Percentiles rank a stretch among this genome's conserved stretches.
phyloP scores from a whole-genome alignment of 1,140 invertebrate species.

The Maconellicoccus hirsutus region DNA sequence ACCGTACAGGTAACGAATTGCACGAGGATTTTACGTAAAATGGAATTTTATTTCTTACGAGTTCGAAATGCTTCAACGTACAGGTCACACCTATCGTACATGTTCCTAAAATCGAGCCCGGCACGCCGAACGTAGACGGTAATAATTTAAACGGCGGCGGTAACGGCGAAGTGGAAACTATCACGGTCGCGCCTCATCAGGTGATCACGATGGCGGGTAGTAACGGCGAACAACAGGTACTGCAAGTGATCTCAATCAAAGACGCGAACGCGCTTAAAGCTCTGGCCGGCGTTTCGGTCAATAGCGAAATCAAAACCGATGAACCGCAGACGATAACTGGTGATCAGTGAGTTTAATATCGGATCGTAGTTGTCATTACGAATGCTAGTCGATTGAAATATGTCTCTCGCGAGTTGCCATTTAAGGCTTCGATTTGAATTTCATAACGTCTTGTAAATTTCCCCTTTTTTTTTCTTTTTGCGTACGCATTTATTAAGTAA shows the following conservation, averaged over 20 bases:
- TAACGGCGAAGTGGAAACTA: constrained; percentile 43
- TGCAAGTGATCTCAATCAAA: constrained; percentile 66
- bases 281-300: constrained; percentile 12
- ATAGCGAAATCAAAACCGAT: constrained; percentile 1
- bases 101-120: constrained; percentile 59
- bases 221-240: constrained; percentile 57
- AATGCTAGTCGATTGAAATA: neutral
- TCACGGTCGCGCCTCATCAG: constrained; percentile 52
- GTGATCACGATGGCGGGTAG: constrained; percentile 55
- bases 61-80: neutral
- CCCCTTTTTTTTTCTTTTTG: too few species aligned
- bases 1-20: constrained; percentile 51
- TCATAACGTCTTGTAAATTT: neutral
- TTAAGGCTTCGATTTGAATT: neutral
- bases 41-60: neutral
- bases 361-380: neutral
- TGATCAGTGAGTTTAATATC: neutral
- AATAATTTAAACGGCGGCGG: constrained; percentile 38
- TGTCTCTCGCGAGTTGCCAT: neutral
- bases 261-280: constrained; percentile 56
- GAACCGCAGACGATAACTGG: neutral
- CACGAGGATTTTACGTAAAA: neutral
- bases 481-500: too few species aligned
- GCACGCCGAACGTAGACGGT: constrained; percentile 12
- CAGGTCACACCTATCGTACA: constrained; percentile 64